Conservation (phyloP, 2,113 vertebrate species). For the Pungitius pungitius region DNA sequence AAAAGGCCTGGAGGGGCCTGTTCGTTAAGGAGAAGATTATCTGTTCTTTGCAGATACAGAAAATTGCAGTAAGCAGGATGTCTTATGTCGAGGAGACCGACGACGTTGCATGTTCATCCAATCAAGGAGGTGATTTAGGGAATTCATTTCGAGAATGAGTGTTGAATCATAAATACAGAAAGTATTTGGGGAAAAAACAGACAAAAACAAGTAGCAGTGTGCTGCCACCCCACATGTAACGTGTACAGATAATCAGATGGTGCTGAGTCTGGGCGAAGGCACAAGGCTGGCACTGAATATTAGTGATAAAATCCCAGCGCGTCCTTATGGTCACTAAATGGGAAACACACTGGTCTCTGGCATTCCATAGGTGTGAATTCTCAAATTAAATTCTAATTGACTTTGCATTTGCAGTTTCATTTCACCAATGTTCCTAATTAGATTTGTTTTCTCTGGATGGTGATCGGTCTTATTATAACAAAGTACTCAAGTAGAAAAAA, state of each 20-base stretch:
- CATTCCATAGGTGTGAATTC: constrained; percentile 4
- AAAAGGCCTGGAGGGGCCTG: neutral
- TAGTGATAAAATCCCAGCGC: neutral
- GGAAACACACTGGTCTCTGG: constrained; percentile 14
- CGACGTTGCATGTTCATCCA: no score
- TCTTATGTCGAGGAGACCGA: neutral
- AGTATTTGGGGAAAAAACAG: neutral
- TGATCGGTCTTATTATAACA: constrained; percentile 24
- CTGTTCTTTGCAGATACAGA: neutral
- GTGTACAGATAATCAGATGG: neutral
- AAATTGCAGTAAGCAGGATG: neutral
- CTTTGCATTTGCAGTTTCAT: constrained; percentile 32
- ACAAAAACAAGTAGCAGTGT: neutral
- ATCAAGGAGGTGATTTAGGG: neutral
- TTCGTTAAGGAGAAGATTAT: no score
- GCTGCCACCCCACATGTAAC: neutral
- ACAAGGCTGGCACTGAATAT: neutral
- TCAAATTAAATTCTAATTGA: constrained; percentile 23
- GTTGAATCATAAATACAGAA: neutral
- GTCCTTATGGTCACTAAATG: neutral
- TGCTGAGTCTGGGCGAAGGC: neutral
- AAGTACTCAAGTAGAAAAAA: constrained; percentile 25
- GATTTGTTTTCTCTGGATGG: constrained; percentile 9
- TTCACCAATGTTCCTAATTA: constrained; percentile 25
- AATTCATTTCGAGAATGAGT: neutral